Percentiles rank a stretch among this genome's conserved stretches.
Conservation (phyloP, 2,797 vertebrate species). For the Columba guinea region DNA sequence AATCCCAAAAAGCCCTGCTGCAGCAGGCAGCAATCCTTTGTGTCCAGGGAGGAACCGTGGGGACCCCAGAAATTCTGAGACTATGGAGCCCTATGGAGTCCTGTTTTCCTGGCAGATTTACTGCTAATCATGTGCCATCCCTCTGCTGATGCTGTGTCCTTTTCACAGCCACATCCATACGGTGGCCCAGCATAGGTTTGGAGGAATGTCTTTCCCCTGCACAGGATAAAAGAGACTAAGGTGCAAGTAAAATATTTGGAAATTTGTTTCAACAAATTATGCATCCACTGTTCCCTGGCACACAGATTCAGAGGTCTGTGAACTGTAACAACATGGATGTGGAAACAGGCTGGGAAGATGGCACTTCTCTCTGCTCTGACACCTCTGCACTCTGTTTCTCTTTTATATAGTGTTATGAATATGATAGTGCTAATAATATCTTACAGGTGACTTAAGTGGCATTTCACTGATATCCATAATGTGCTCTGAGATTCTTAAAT, state of each 20-base stretch:
- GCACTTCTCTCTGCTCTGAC: not conserved
- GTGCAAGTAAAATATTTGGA: not conserved
- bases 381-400: not conserved
- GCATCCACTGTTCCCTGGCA: not conserved
- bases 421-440: not conserved
- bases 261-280: not conserved
- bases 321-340: not conserved
- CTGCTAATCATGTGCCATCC: not conserved
- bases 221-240: not conserved
- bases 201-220: not conserved
- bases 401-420: not conserved
- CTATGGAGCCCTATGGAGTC: not conserved
- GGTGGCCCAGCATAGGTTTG: not conserved
- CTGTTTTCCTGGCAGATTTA: not conserved
- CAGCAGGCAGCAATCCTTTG: slow-evolving; percentile 16
- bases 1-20: slow-evolving; percentile 46
- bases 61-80: not conserved
- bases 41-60: rapidly evolving
- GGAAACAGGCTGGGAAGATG: rapidly evolving
- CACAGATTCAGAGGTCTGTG: not conserved
- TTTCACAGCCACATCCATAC: not conserved
- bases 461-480: not conserved
- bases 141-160: not conserved
- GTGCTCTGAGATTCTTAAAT: not conserved
- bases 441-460: not conserved